Base-by-base conservation (phyloP, 2,113 vertebrate species). In the Passerina amoena region DNA sequence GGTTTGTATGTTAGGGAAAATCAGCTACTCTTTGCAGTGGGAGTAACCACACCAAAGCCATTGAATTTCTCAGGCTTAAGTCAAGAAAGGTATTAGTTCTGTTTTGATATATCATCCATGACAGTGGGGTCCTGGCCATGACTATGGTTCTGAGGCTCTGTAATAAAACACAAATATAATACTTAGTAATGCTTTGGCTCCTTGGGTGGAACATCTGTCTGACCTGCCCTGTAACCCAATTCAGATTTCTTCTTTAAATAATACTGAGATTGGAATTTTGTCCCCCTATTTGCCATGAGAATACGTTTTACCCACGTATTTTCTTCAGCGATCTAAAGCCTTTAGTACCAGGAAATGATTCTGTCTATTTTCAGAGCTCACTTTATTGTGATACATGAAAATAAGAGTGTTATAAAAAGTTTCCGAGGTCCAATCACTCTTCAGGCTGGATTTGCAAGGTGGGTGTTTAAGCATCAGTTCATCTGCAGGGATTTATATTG, bases 161-260 rank as follows among this genome's bases (percentile, higher is more conserved):
- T 65, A 94, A 94, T 91, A 88, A 88, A 90, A 81, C 59, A 66
- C 16, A 88, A 78, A 77, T 93, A 81, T 86, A 93, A 93, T 85
- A 90, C 69, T 92, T 95, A 94, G 76, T 93, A 95, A 95, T 93
- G 51, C 38, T 94, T 95, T 95, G 93, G 91, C 87, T 96, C 45
- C 54, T 90, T 90, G 75, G 70, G 28, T 91, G 90, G 91, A 94
- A 96, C 87, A 95, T 92, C 73, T 95, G 81, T 94, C 93, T 95
- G 78, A 92, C 63, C 86, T 89, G 53, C n/a, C 60, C 28, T 94
- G 42, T 48, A 92, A 89, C 57, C 0, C 0, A 82, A 65, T 89
- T 79, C 48, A 79, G 37, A 12, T 89, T 92, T 89, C 33, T 53
- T 80, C 69, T 84, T 91, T 87, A 91, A 94, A 79, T 79, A 91